phyloP scores from a whole-genome alignment of 2,888 invertebrate genomes.

The Cephus rjabovi region DNA sequence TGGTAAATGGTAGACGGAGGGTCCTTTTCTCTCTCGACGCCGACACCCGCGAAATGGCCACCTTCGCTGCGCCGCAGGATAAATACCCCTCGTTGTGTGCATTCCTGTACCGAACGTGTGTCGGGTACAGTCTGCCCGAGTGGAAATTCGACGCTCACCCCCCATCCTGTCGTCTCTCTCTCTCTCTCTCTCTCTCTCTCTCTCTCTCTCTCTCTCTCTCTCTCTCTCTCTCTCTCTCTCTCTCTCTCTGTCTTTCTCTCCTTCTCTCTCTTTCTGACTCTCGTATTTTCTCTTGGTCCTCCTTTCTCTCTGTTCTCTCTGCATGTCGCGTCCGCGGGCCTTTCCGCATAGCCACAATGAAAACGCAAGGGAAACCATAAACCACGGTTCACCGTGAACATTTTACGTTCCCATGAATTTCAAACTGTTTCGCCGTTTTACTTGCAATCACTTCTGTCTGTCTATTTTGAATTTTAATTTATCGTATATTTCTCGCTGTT shows the following conservation, averaged over 20 bases:
- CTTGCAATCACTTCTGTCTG: neutral
- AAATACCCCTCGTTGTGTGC: slow-evolving; percentile 2
- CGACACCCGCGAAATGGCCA: slow-evolving; percentile 11
- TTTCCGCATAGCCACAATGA: slow-evolving; percentile 3
- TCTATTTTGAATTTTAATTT: neutral
- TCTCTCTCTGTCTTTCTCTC: slow-evolving; percentile 19
- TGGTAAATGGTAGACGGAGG: slow-evolving; percentile 36
- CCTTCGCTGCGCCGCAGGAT: slow-evolving; percentile 8
- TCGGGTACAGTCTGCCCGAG: neutral
- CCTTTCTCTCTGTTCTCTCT: neutral
- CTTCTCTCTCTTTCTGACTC: slow-evolving; percentile 4
- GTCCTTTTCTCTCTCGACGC: slow-evolving; percentile 22
- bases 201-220: slow-evolving; percentile 19
- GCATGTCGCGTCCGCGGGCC: slow-evolving; percentile 12
- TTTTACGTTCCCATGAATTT: neutral
- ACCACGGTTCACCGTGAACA: neutral
- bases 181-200: slow-evolving; percentile 11
- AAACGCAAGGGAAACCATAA: neutral
- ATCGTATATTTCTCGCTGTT: neutral
- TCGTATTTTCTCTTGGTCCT: neutral
- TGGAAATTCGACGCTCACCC: neutral
- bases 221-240: neutral
- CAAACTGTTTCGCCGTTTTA: neutral
- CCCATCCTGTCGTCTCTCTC: too few relatives aligned
- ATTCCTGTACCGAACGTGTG: neutral